Percentiles rank a stretch among this genome's conserved stretches.
Conservation (phyloP, 2,797 vertebrate genomes). For the Ctenopoma multispine region DNA sequence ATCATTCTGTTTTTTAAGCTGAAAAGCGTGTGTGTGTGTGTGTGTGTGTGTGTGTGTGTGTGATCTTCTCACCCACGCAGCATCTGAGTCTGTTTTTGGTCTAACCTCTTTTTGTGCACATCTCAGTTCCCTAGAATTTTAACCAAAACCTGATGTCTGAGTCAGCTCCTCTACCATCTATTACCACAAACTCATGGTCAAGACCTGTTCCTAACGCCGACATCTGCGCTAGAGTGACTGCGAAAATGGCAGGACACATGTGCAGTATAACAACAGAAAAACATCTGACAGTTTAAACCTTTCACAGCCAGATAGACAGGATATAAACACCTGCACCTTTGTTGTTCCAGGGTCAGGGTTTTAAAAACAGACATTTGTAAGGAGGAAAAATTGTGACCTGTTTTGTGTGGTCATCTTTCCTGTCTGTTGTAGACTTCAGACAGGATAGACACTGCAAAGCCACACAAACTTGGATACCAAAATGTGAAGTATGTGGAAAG, state of each 20-base stretch:
- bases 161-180: conserved; percentile 33
- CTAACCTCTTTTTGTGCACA: conserved; percentile 21
- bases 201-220: conserved; percentile 18
- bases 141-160: conserved; percentile 57
- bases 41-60: not conserved
- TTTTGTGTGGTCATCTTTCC: conserved; percentile 48
- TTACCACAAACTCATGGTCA: conserved; percentile 25
- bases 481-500: conserved; percentile 80
- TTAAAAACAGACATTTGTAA: conserved; percentile 7
- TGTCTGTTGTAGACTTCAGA: conserved; percentile 34
- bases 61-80: not conserved
- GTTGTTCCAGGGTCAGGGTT: not conserved
- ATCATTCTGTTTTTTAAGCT: not conserved
- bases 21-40: not conserved
- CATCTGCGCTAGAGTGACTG: conserved; percentile 2
- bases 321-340: not conserved
- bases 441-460: conserved; percentile 38
- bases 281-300: not conserved
- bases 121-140: conserved; percentile 40
- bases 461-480: conserved; percentile 63
- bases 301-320: conserved; percentile 1
- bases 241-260: not conserved
- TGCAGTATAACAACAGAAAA: conserved; percentile 7
- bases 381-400: conserved; percentile 39
- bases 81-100: conserved; percentile 27